Percentiles rank a stretch among this genome's conserved stretches.
Conservation (phyloP, 2,113 vertebrate genomes). For the Ciconia maguari region DNA sequence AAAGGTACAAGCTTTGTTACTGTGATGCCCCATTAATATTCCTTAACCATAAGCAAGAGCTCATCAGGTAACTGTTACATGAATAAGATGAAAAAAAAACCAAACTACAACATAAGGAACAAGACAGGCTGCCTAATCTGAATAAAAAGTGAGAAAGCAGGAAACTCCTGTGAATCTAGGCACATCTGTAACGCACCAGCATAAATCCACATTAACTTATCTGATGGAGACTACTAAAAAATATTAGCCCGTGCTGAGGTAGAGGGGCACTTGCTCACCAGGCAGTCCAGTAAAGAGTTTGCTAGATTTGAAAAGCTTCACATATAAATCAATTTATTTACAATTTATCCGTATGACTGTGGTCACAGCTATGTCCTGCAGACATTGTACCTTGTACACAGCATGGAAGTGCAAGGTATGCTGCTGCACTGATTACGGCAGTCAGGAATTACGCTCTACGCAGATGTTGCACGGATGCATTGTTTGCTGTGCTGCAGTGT, state of each 20-base stretch:
- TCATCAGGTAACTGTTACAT: neutral
- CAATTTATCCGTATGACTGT: fast-evolving
- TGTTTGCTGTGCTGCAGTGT: neutral
- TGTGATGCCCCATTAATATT: neutral
- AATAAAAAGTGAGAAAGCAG: neutral
- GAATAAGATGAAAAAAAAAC: neutral
- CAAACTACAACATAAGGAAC: neutral
- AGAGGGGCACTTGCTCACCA: neutral
- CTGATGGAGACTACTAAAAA: neutral
- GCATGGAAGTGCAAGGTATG: fast-evolving
- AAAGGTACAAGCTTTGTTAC: neutral
- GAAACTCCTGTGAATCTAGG: neutral
- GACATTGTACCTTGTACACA: neutral
- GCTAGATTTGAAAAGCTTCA: neutral
- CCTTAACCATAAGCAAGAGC: neutral
- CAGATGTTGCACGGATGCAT: fast-evolving
- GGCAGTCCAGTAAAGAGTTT: neutral
- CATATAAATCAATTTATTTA: neutral
- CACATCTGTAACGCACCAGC: neutral
- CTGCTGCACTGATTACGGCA: neutral
- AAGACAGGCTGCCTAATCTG: neutral
- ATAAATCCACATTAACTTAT: neutral
- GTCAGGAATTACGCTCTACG: neutral
- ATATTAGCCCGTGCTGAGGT: neutral
- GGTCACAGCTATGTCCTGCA: neutral